Evolutionary conservation across 2,113 vertebrate genomes (phyloP).

Genomic region (Bubalus kerabau): DNA sequence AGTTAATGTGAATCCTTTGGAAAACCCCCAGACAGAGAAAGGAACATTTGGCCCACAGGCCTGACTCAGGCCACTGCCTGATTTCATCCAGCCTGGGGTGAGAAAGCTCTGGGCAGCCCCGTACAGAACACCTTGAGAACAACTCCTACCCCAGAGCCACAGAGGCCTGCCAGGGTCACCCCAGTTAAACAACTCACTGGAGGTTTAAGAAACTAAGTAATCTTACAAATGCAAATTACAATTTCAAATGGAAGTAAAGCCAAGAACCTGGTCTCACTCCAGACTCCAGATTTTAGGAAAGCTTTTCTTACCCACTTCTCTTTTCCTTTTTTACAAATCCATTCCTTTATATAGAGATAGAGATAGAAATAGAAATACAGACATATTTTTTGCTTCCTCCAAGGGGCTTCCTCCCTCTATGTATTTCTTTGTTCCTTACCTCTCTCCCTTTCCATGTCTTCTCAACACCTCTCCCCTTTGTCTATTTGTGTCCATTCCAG

Average conservation of each 20-base stretch:
- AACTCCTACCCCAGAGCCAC: not conserved
- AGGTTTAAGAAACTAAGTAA: not conserved
- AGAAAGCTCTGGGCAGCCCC: not conserved
- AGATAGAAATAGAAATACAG: not conserved
- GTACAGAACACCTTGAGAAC: not conserved
- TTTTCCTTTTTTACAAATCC: not conserved
- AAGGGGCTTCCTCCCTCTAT: not conserved
- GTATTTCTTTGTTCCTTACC: not conserved
- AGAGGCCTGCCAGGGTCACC: not conserved
- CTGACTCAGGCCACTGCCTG: not conserved
- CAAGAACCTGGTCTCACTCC: not conserved
- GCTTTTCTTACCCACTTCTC: not conserved
- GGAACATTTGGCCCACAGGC: slow-evolving; percentile 45
- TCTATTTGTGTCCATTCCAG: not conserved
- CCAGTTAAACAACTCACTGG: not conserved
- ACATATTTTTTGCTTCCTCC: not conserved
- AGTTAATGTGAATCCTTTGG: slow-evolving; percentile 11
- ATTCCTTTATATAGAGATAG: not conserved
- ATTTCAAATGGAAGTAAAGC: not conserved
- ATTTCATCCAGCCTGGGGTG: not conserved
- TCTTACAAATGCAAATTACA: not conserved
- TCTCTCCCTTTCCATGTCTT: not conserved
- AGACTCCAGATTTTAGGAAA: not conserved
- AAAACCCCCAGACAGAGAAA: not conserved
- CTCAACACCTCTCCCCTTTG: not conserved